Base-by-base conservation (phyloP, 2,113 vertebrate species). In the Corapipo altera region DNA sequence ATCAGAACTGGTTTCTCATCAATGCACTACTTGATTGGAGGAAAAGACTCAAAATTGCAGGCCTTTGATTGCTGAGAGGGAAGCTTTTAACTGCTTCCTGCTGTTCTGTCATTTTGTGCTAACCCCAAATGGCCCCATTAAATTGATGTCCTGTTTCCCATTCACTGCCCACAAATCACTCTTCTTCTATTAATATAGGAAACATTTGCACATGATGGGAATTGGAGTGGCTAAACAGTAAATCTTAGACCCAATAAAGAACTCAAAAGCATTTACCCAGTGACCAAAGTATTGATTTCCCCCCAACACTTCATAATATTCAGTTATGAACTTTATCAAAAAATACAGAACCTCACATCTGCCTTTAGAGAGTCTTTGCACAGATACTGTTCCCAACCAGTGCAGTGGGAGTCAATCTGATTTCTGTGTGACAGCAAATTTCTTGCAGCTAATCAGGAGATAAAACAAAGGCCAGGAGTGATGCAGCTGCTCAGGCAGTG, bases 141-240 rank as follows among this genome's bases (percentile, higher is more conserved):
- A 97, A 97, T 93, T 95, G 95, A 97, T 97, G 96, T 96, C 97
- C 91, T 96, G 73, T 94, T 98, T 97, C 88, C 90, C 89, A 65
- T 96, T 95, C 91, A 37, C 95, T 97, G 93, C 69, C 91, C 89
- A 92, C 88, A 97, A 97, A 97, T 96, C 96, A 95, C 95, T 95
- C 85, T 87, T 97, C 96, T 85, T 41, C 93, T 71, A 55, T 79
- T 96, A 95, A 96, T 84, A 96, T 65, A 91, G 89, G 78, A 92
- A 94, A 96, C 64, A 83, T 95, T 97, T 92, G 72, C 24, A 49
- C 93, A 66, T 72, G 76, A 49, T 84, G 37, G 20, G 62, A 85
- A n/a, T 43, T 73, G 80, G 46, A 92, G 72, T n/a, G 55, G 61
- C 71, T 83, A 91, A 94, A 88, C 35, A 43, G 15, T 81, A 87